These are phyloP conservation scores for Eriocheir sinensis DNA, from an alignment of 1,140 invertebrate genomes.

Conservation along the genomic window DNA sequence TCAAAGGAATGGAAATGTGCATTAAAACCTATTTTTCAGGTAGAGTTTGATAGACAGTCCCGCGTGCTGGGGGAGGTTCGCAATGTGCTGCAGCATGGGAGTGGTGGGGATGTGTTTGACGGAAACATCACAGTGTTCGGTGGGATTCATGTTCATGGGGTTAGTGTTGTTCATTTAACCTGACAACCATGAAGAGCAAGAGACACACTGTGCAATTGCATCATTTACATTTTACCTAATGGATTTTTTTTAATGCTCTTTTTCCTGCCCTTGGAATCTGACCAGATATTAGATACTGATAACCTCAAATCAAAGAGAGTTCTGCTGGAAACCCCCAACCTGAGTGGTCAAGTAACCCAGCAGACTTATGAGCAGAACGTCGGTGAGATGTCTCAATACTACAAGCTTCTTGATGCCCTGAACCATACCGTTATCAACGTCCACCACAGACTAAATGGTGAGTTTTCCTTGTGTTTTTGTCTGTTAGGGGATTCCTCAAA, in stretches of 20 bases:
- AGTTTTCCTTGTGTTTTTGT: neutral
- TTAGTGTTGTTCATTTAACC: neutral
- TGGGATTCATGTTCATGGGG: neutral
- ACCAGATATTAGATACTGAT: neutral
- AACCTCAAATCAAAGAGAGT: neutral
- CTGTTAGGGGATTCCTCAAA: too few relatives aligned
- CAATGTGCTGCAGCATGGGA: neutral
- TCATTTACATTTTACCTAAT: neutral
- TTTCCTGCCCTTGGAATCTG: too few relatives aligned
- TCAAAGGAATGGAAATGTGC: neutral
- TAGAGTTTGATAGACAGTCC: neutral
- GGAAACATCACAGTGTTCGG: neutral
- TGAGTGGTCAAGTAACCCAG: neutral
- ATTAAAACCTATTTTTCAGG: neutral
- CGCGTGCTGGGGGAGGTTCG: neutral
- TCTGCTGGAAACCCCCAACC: neutral
- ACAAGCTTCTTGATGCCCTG: neutral
- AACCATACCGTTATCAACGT: neutral
- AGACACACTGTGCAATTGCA: too few relatives aligned
- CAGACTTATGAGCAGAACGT: neutral
- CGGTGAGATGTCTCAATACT: neutral
- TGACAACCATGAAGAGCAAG: too few relatives aligned
- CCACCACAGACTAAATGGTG: neutral
- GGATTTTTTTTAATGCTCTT: neutral
- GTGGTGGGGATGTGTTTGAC: neutral